Conservation (phyloP, 2,888 invertebrate genomes). For the Ophion obscuratus region DNA sequence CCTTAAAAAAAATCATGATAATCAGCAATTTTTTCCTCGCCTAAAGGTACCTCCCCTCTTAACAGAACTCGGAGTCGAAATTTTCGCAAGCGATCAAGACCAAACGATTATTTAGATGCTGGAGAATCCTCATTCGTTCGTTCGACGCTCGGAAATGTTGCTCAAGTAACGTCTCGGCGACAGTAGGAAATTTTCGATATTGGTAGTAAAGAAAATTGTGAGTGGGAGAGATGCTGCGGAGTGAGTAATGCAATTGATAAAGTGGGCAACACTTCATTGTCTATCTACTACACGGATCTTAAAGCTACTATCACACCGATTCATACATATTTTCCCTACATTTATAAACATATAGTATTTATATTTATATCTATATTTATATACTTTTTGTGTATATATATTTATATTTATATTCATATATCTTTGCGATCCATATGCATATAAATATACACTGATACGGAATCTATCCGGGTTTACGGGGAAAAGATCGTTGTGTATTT, state of each 20-base stretch:
- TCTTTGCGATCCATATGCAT: slow-evolving; percentile 46
- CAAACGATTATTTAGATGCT: no score
- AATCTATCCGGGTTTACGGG: slow-evolving; percentile 49
- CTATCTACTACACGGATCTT: slow-evolving; percentile 78
- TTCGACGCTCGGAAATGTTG: no score
- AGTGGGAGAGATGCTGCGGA: background rate
- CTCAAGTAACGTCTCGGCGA: no score
- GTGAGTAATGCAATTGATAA: slow-evolving; percentile 31
- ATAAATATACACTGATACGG: slow-evolving; percentile 52
- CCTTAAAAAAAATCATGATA: no score
- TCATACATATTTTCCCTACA: slow-evolving; percentile 77
- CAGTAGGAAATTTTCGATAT: background rate
- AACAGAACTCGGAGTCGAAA: no score
- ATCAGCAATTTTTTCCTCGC: no score
- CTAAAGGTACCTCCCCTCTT: no score
- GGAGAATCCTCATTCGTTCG: no score
- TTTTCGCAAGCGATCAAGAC: no score
- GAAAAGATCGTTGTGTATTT: slow-evolving; percentile 24
- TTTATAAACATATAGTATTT: slow-evolving; percentile 65
- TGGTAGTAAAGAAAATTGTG: background rate
- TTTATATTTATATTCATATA: slow-evolving; percentile 45
- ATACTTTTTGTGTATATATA: slow-evolving; percentile 16
- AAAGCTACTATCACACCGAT: slow-evolving; percentile 84
- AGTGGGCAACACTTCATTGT: slow-evolving; percentile 77
- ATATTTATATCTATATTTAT: slow-evolving; percentile 54